Evolutionary conservation across 2,113 vertebrate species (phyloP), one percentile per base, ranked within the genome.

Genomic region (Phycodurus eques): DNA sequence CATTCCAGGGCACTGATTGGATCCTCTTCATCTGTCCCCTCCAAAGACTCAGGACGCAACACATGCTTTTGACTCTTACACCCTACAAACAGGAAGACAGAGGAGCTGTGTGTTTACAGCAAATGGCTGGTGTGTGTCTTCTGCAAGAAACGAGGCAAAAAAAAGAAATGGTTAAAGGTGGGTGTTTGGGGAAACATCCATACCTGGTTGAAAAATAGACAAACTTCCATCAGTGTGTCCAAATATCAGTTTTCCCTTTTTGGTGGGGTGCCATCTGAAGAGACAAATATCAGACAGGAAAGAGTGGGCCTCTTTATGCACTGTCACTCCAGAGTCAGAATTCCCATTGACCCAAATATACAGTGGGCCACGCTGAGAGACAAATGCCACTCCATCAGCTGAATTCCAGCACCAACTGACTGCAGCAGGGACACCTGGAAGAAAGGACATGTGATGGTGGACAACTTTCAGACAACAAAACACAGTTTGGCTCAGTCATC

Each of bases 21-120:
- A 77, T 99, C 96, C 64, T 99, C 98, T 77, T 98, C 97, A 8
- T 98, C 98, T 2, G 96, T 95, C 46, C 96, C 97, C 87, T 98
- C 96, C 51, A 98, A 88, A 20, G 94, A 94, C 74, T 98, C 97
- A 0, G 97, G 96, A 62, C 94, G 94, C 87, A 99, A 78, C 44
- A 99, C 94, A 4, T 99, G 98, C 72, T 97, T 99, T 78, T 98
- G 97, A 78, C 89, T 94, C 90, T 96, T 99, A 74, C 87, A 94
- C 60, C 96, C 98, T 99, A 22, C 19, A 42, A 17, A 67, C 57
- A 5, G 80, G 66, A 82, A 80, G 62, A 81, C 33, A 80, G 44
- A 15, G 35, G 73, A 14, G 49, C 12, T 64, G 33, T 60, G 51
- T 54, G 57, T 54, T 63, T 17, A 42, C 39, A 51, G 39, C 43